A percentile compares a stretch with the other conserved stretches of the same genome.
Evolutionary conservation across 2,797 vertebrate genomes (phyloP).

Genomic region (Trachops cirrhosus): DNA sequence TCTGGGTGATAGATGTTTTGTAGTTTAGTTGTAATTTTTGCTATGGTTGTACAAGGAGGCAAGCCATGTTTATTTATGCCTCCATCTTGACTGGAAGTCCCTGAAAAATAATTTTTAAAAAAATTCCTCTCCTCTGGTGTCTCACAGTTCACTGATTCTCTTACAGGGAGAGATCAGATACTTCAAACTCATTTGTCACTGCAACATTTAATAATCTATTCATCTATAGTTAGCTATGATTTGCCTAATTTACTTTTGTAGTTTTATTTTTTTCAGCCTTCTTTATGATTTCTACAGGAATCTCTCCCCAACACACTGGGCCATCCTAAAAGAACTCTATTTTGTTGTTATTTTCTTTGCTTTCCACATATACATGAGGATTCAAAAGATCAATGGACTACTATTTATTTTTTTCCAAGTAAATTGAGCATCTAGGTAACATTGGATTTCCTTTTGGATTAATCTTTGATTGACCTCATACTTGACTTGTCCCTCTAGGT

Average conservation of each 20-base stretch:
- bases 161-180: background rate
- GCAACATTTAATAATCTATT: background rate
- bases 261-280: background rate
- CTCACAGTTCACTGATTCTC: background rate
- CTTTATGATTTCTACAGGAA: background rate
- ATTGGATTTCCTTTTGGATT: background rate
- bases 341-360: background rate
- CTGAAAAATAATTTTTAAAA: background rate
- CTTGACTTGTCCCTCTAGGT: background rate
- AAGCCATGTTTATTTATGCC: background rate
- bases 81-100: background rate
- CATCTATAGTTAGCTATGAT: background rate
- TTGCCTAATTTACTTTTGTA: background rate
- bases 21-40: background rate
- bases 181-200: background rate
- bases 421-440: background rate
- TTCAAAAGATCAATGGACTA: background rate
- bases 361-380: background rate
- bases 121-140: background rate
- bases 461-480: background rate
- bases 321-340: background rate
- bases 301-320: background rate
- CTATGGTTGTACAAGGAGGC: background rate
- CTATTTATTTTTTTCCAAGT: background rate
- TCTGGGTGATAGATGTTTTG: background rate